Percentiles rank a stretch among this genome's conserved stretches.
Conservation (phyloP, 2,888 invertebrate species). For the Phlogophora meticulosa region DNA sequence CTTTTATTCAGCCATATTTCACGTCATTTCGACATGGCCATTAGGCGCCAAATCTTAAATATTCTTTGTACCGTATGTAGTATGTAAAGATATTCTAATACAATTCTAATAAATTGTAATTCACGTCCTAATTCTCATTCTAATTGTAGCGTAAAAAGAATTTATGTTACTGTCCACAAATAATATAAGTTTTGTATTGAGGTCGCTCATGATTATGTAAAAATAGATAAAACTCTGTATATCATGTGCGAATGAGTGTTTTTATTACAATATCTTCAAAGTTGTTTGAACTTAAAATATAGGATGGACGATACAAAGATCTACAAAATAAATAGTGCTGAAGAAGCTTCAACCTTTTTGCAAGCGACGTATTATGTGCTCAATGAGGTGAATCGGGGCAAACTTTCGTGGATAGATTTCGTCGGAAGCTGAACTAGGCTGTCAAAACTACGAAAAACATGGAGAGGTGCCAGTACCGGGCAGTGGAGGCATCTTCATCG, state of each 20-base stretch:
- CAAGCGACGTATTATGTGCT: constrained; percentile 19
- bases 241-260: constrained; percentile 42
- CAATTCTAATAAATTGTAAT: constrained; percentile 66
- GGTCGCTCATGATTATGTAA: constrained; percentile 60
- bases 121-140: constrained; percentile 62
- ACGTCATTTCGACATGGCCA: constrained; percentile 56
- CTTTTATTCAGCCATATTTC: constrained; percentile 58
- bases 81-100: constrained; percentile 54
- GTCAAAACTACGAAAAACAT: constrained; percentile 54
- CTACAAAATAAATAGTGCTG: constrained; percentile 16
- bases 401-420: constrained; percentile 48
- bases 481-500: constrained; percentile 45
- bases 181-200: constrained; percentile 64
- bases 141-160: constrained; percentile 63
- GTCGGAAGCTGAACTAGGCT: constrained; percentile 36
- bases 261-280: constrained; percentile 44
- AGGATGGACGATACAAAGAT: constrained; percentile 9
- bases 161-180: constrained; percentile 62
- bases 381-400: constrained; percentile 33
- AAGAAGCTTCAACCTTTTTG: constrained; percentile 18
- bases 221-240: constrained; percentile 65
- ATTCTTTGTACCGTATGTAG: constrained; percentile 46
- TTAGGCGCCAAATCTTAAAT: constrained; percentile 57
- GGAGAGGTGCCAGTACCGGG: constrained; percentile 58
- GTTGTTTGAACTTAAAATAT: constrained; percentile 32